Percentiles rank a stretch among this genome's conserved stretches.
phyloP scores from a whole-genome alignment of 2,797 vertebrate species.

The Botia almorhae region DNA sequence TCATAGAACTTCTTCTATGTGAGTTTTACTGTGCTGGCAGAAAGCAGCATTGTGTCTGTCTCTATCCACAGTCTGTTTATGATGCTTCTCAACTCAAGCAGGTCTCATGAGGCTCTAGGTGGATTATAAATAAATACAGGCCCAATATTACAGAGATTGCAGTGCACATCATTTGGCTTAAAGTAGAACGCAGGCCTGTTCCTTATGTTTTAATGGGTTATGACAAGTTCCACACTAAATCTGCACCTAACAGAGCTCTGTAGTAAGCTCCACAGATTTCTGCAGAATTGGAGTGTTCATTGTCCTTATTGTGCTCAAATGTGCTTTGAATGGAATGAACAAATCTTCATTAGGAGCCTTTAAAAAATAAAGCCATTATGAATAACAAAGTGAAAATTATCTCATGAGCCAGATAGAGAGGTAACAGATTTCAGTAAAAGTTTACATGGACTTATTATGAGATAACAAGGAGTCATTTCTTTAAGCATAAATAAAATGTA shows the following conservation, averaged over 20 bases:
- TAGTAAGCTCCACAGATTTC: neutral
- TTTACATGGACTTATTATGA: conserved; percentile 17
- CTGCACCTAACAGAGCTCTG: neutral
- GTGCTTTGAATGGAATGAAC: neutral
- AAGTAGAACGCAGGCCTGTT: neutral
- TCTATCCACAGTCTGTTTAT: neutral
- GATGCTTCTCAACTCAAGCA: conserved; percentile 30
- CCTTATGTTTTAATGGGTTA: conserved; percentile 10
- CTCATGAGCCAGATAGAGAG: neutral
- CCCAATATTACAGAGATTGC: conserved; percentile 32
- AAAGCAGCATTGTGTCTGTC: conserved; percentile 7
- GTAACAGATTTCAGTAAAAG: neutral
- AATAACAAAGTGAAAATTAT: conserved; percentile 19
- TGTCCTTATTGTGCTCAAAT: conserved; percentile 3
- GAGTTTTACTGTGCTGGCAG: conserved; percentile 17
- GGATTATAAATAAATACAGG: conserved; percentile 42
- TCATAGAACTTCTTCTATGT: neutral
- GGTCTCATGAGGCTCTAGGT: conserved; percentile 38
- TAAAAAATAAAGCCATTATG: conserved; percentile 11
- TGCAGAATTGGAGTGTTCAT: too few species aligned
- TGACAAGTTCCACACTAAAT: too few species aligned
- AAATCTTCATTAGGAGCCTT: neutral
- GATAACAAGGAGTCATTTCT: conserved; percentile 1
- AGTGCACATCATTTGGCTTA: neutral
- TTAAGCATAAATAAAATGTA: neutral